phyloP scores from a whole-genome alignment of 2,113 vertebrate species.

The Varanus salvator region DNA sequence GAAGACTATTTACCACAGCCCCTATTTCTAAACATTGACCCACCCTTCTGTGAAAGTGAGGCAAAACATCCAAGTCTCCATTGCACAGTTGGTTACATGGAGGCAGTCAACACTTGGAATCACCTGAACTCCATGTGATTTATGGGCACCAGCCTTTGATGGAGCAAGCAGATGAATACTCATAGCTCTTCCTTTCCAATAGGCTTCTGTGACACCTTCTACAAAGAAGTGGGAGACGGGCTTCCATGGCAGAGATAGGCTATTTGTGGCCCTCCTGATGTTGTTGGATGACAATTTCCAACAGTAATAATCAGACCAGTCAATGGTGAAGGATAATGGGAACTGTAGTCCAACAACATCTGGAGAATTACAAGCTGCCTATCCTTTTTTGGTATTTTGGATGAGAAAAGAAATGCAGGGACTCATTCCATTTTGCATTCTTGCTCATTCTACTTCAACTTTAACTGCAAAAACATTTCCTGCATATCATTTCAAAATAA shows the following conservation, averaged over 20 bases:
- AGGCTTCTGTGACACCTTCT: not conserved
- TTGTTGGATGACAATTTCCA: no score
- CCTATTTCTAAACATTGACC: not conserved
- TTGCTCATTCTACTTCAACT: not conserved
- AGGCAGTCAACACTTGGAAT: not conserved
- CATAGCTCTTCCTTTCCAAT: not conserved
- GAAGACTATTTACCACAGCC: not conserved
- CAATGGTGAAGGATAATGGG: no score
- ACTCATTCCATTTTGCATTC: not conserved
- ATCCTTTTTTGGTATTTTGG: no score
- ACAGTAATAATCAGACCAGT: no score
- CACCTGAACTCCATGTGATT: not conserved
- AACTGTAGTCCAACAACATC: no score
- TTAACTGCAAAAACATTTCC: not conserved
- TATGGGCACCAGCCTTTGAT: not conserved
- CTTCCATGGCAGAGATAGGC: not conserved
- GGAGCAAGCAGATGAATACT: not conserved
- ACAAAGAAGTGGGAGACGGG: slow-evolving; percentile 13
- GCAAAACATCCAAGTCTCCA: not conserved
- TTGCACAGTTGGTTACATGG: not conserved
- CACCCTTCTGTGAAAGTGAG: not conserved
- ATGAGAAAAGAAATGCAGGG: not conserved
- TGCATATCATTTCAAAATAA: not conserved
- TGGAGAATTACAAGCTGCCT: no score
- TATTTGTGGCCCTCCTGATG: no score